A percentile compares a stretch with the other conserved stretches of the same genome.
Evolutionary conservation across 2,797 vertebrate genomes (phyloP).

Genomic region (Trichosurus vulpecula): DNA sequence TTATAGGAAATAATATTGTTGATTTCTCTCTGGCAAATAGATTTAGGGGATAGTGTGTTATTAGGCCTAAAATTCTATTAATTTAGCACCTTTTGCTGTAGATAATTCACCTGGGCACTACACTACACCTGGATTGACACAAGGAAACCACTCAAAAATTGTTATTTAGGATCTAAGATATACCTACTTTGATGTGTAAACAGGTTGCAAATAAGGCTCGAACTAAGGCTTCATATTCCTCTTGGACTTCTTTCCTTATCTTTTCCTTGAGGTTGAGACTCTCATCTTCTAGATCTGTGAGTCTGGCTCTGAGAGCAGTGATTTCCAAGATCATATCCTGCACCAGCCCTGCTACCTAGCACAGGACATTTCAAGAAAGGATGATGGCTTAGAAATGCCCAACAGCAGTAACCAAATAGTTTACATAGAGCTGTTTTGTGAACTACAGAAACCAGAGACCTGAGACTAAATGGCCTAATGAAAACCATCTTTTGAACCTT

Average conservation of each 20-base stretch:
- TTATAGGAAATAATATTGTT: not conserved
- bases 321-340: conserved; percentile 86
- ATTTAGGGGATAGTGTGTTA: not conserved
- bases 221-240: conserved; percentile 84
- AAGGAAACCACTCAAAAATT: not conserved
- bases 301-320: conserved; percentile 82
- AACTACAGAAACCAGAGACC: not conserved
- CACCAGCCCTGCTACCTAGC: conserved; percentile 81
- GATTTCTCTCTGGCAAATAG: not conserved
- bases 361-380: not conserved
- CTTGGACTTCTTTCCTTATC: conserved; percentile 81
- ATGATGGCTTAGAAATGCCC: not conserved
- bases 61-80: not conserved
- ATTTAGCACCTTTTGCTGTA: conserved; percentile 38
- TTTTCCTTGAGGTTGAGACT: conserved; percentile 78
- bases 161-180: conserved; percentile 27
- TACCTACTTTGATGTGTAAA: conserved; percentile 86
- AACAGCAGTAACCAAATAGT: not conserved
- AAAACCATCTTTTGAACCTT: not conserved
- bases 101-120: conserved; percentile 33
- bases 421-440: not conserved
- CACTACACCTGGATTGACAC: not conserved
- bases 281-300: conserved; percentile 84
- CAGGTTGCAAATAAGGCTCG: conserved; percentile 84
- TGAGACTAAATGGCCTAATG: not conserved